A percentile compares a stretch with the other conserved stretches of the same genome.
Evolutionary conservation across 2,797 vertebrate genomes (phyloP).

Genomic region (Malurus leucopterus): DNA sequence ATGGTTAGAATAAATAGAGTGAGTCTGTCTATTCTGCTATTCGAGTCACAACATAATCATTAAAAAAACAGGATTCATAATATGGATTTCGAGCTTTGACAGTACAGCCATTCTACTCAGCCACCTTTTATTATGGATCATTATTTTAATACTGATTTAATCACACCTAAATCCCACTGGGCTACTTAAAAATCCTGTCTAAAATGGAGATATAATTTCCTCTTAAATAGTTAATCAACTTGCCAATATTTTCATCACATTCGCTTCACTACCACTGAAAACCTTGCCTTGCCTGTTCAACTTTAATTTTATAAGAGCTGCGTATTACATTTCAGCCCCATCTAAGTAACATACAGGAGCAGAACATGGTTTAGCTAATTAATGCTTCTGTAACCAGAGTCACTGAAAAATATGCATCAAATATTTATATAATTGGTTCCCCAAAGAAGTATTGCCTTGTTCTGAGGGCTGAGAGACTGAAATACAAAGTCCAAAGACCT

Average conservation of each 20-base stretch:
- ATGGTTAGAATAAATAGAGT: not conserved
- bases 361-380: constrained; percentile 37
- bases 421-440: constrained; percentile 27
- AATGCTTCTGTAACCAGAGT: constrained; percentile 38
- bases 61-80: not conserved
- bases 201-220: not conserved
- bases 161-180: not conserved
- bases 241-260: not conserved
- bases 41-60: not conserved
- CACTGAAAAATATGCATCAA: constrained; percentile 20
- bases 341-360: not conserved
- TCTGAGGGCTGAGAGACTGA: not conserved
- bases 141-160: not conserved
- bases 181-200: not conserved
- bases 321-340: constrained; percentile 36
- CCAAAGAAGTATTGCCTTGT: not conserved
- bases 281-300: not conserved
- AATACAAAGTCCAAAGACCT: not conserved
- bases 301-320: constrained; percentile 18
- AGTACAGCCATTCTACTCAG: not conserved
- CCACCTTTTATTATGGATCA: not conserved
- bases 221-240: constrained; percentile 7
- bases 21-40: not conserved
- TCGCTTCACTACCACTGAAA: not conserved
- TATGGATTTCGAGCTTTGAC: not conserved